Evolutionary conservation across 2,888 invertebrate genomes (phyloP).

Genomic region (Litoditis marina): DNA sequence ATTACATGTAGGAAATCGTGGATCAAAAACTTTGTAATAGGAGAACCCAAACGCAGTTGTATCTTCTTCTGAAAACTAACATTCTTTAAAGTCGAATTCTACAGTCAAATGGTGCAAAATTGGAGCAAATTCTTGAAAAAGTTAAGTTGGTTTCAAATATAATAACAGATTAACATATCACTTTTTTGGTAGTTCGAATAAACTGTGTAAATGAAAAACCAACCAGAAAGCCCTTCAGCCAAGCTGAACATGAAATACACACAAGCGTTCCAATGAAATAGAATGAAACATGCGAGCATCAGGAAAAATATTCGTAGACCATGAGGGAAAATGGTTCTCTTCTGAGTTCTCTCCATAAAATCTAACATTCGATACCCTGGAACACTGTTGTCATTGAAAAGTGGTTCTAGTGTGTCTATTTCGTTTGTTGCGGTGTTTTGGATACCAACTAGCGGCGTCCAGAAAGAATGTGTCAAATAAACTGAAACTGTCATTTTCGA

Average conservation of each 20-base stretch:
- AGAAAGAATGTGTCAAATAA: too few species aligned
- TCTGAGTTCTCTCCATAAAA: slow-evolving; percentile 28
- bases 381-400: neutral
- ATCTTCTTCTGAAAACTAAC: slow-evolving; percentile 43
- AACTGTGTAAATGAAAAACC: slow-evolving; percentile 7
- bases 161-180: too few species aligned
- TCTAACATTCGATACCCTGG: slow-evolving; percentile 38
- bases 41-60: slow-evolving; percentile 48
- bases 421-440: too few species aligned
- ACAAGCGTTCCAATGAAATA: slow-evolving; percentile 56
- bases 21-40: slow-evolving; percentile 54
- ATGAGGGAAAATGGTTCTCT: slow-evolving; percentile 40
- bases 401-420: too few species aligned
- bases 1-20: slow-evolving; percentile 44
- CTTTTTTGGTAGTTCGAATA: neutral
- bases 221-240: slow-evolving; percentile 44
- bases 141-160: too few species aligned
- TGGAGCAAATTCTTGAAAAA: too few species aligned
- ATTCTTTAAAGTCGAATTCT: too few species aligned
- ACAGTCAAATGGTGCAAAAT: too few species aligned
- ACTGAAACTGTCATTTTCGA: too few species aligned
- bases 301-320: slow-evolving; percentile 48
- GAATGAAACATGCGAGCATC: slow-evolving; percentile 29
- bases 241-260: slow-evolving; percentile 56
- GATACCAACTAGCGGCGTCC: too few species aligned